A percentile compares a stretch with the other conserved stretches of the same genome.
phyloP scores from a whole-genome alignment of 2,888 invertebrate species.

The Drosophila fulvimacula region DNA sequence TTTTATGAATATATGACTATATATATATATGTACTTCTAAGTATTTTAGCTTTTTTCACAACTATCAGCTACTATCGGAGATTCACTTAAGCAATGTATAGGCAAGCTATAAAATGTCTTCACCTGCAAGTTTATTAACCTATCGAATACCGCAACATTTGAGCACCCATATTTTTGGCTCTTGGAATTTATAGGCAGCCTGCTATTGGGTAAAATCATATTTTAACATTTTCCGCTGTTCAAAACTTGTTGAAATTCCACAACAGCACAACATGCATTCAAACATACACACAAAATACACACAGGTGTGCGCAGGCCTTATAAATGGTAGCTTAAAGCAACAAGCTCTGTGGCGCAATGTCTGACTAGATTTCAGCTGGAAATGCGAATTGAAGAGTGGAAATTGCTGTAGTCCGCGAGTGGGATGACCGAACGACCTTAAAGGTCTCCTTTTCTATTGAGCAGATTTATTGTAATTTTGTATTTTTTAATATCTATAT shows the following conservation, averaged over 20 bases:
- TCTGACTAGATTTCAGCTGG: slow-evolving; percentile 60
- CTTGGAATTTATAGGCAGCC: slow-evolving; percentile 50
- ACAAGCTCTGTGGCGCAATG: slow-evolving; percentile 59
- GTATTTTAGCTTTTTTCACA: neutral
- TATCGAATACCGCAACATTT: slow-evolving; percentile 55
- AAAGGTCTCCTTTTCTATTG: neutral
- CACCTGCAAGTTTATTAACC: slow-evolving; percentile 56
- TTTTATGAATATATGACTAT: too few species aligned
- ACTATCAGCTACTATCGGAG: neutral
- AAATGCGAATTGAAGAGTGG: neutral
- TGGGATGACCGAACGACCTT: neutral
- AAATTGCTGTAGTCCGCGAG: neutral
- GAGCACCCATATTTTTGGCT: slow-evolving; percentile 47
- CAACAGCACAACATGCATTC: slow-evolving; percentile 20
- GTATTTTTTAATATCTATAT: too few species aligned
- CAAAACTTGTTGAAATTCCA: slow-evolving; percentile 73
- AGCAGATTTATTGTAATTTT: too few species aligned
- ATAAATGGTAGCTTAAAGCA: slow-evolving; percentile 65
- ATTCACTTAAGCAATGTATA: neutral
- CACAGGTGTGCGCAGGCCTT: slow-evolving; percentile 50
- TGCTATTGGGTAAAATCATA: slow-evolving; percentile 76
- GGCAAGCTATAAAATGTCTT: slow-evolving; percentile 1
- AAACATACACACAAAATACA: neutral
- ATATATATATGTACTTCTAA: neutral
- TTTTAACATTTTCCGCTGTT: slow-evolving; percentile 65